A percentile compares a stretch with the other conserved stretches of the same genome.
Evolutionary conservation across 2,797 vertebrate species (phyloP).

Genomic region (Glyptemys insculpta): DNA sequence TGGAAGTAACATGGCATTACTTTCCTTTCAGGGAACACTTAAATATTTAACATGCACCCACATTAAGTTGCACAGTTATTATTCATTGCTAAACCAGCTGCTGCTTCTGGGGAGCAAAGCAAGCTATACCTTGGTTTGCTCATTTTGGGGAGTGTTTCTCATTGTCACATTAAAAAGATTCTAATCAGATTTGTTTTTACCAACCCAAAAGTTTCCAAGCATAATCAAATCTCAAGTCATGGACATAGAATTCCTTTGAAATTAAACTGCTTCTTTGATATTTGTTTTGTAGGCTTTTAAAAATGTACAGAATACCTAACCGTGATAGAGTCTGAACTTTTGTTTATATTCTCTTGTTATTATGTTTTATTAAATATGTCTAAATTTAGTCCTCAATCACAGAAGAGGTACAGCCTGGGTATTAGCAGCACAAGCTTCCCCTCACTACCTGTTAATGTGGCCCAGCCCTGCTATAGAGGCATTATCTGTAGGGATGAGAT

Average conservation of each 20-base stretch:
- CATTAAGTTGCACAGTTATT: neutral
- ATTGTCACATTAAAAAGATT: neutral
- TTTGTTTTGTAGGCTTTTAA: neutral
- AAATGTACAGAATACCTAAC: neutral
- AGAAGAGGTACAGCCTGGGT: too few species aligned
- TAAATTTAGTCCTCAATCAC: too few species aligned
- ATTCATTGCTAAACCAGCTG: neutral
- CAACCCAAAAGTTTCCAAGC: neutral
- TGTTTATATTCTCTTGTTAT: too few species aligned
- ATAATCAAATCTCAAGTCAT: neutral
- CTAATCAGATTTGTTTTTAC: neutral
- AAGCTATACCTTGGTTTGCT: neutral
- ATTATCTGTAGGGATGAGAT: too few species aligned
- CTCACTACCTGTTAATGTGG: too few species aligned
- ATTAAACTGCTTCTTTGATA: neutral
- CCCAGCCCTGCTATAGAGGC: too few species aligned
- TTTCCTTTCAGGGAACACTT: slow-evolving; percentile 25
- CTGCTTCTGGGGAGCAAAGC: neutral
- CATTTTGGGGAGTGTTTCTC: neutral
- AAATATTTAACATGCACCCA: slow-evolving; percentile 1
- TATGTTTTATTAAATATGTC: too few species aligned
- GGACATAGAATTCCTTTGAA: neutral
- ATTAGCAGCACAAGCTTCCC: too few species aligned
- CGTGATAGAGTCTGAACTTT: too few species aligned
- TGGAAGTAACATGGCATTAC: neutral